Conservation (phyloP, 1,140 invertebrate genomes). For the Drosophila rhopaloa region DNA sequence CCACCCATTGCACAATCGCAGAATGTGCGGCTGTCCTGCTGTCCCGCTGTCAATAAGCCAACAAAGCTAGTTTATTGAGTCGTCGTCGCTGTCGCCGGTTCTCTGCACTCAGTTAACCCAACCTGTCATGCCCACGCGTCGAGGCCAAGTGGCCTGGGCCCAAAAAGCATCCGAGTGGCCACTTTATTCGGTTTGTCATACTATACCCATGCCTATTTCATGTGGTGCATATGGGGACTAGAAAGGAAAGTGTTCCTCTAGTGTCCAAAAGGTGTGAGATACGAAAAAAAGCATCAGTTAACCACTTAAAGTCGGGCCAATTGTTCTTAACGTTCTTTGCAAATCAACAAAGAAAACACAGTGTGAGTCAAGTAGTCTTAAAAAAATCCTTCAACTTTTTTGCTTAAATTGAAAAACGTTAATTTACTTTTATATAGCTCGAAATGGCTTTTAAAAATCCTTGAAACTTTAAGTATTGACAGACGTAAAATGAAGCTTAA, state of each 20-base stretch:
- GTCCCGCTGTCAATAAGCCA: slow-evolving; percentile 67
- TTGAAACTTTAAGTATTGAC: too few species aligned
- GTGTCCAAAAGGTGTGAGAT: slow-evolving; percentile 25
- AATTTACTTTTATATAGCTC: too few species aligned
- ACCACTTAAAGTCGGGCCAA: not conserved
- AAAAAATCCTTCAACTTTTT: not conserved
- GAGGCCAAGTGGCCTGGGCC: slow-evolving; percentile 69
- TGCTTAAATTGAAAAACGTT: too few species aligned
- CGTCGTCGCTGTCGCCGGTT: slow-evolving; percentile 47
- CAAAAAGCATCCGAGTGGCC: slow-evolving; percentile 45
- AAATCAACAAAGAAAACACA: slow-evolving; percentile 15
- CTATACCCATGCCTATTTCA: slow-evolving; percentile 22
- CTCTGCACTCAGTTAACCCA: slow-evolving; percentile 58
- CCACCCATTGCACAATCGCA: slow-evolving; percentile 77
- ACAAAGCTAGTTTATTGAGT: slow-evolving; percentile 75
- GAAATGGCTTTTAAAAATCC: too few species aligned
- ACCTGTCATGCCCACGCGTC: slow-evolving; percentile 75
- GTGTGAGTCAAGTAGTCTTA: not conserved
- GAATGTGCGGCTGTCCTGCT: slow-evolving; percentile 35
- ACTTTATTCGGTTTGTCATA: slow-evolving; percentile 31
- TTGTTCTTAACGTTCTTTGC: slow-evolving; percentile 11
- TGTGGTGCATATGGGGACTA: slow-evolving; percentile 22
- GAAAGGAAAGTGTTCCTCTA: slow-evolving; percentile 23
- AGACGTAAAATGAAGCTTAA: not conserved
- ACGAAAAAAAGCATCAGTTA: slow-evolving; percentile 18